A percentile compares a stretch with the other conserved stretches of the same genome.
Evolutionary conservation across 2,113 vertebrate species (phyloP).

Genomic region (Siniperca knerii): DNA sequence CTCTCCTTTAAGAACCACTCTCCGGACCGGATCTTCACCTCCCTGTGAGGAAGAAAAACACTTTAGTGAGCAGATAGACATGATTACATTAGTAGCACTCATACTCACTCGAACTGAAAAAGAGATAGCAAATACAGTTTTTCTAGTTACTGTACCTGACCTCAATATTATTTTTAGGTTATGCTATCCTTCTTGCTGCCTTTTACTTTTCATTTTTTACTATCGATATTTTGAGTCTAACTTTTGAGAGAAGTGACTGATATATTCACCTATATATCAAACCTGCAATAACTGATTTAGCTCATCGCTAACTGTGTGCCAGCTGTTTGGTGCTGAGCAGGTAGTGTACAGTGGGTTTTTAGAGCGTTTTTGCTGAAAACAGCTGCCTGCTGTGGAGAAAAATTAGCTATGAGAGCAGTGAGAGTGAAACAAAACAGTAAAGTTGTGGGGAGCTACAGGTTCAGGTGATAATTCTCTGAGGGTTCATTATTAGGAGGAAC

Average conservation of each 20-base stretch:
- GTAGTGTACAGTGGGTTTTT: background rate
- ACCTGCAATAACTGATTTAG: too few species aligned
- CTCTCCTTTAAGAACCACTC: slow-evolving; percentile 95
- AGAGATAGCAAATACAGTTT: background rate
- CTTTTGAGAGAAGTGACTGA: background rate
- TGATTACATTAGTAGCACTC: background rate
- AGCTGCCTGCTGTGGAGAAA: background rate
- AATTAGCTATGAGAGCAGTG: too few species aligned
- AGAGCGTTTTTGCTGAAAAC: background rate
- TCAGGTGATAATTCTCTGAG: background rate
- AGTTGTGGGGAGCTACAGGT: background rate
- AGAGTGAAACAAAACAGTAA: background rate
- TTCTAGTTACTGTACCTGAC: background rate
- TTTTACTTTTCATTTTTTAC: background rate
- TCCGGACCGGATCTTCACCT: slow-evolving; percentile 91
- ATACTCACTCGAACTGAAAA: background rate
- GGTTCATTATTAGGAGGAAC: background rate
- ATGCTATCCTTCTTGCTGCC: background rate
- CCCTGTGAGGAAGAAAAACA: slow-evolving; percentile 79
- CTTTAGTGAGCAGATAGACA: background rate
- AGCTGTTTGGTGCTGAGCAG: background rate
- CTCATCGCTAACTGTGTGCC: background rate
- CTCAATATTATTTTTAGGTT: background rate
- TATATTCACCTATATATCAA: too few species aligned
- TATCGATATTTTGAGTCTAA: background rate